Evolutionary conservation across 2,888 invertebrate genomes (phyloP), one percentile per base, ranked within the genome.

Genomic region (Agrotis clavis): DNA sequence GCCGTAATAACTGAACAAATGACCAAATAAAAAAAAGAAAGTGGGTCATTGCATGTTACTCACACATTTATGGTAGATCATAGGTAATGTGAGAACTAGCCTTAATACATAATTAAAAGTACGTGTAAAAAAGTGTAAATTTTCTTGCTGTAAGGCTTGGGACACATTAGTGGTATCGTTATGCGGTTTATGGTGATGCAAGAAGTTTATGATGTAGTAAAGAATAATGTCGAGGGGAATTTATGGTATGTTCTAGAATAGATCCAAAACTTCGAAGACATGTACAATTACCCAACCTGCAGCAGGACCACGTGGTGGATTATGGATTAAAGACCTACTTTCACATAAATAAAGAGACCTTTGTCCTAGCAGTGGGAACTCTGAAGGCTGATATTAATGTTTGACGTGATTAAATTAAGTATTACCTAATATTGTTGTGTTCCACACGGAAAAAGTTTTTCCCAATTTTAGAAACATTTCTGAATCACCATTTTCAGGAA

Each of bases 21-120:
- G 69, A 61, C 79, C 79, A 71, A 74, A 79, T 74, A 88, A 86
- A 89, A 89, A 89, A 89, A 89, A 88, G 90, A 91, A 91, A 91
- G 92, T 89, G 79, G 89, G 87, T 41, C 90, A 87, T 89, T 74
- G 91, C 92, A 87, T 91, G 91, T 77, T 83, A 70, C 78, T 71
- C 85, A 84, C 81, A 77, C 86, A 86, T 90, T 88, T 74, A 76
- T 60, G 72, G 72, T 71, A 79, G 83, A 85, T 78, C 80, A 82
- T 84, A 83, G 78, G 71, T 88, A 89, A 89, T 88, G 90, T 90
- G 91, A 86, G 89, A 90, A 90, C 82, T 81, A 85, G 82, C 85
- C 87, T 87, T 84, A 87, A 88, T 89, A 77, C 86, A 85, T 87
- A 82, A 85, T 81, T 84, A 77, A 61, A 77, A 71, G 51, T 62